phyloP scores from a whole-genome alignment of 2,113 vertebrate species.

The Perognathus longimembris region DNA sequence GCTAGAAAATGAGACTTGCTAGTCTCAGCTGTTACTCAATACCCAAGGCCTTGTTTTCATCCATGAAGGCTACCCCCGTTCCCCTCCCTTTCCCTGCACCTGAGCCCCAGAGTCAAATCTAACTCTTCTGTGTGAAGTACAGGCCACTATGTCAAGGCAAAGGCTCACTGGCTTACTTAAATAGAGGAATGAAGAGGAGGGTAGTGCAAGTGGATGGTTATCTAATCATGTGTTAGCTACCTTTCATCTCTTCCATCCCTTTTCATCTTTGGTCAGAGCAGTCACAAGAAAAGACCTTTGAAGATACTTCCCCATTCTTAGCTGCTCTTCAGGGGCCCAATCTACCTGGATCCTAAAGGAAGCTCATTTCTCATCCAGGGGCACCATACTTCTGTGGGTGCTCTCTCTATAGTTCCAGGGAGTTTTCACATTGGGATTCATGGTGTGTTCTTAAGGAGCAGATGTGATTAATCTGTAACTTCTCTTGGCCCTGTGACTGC shows the following conservation, averaged over 20 bases:
- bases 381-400: neutral
- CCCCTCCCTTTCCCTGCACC: slow-evolving; percentile 56
- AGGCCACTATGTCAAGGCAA: slow-evolving; percentile 4
- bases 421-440: slow-evolving; percentile 33
- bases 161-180: neutral
- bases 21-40: slow-evolving; percentile 68
- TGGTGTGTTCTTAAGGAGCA: neutral
- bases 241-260: neutral
- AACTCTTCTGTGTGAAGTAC: slow-evolving; percentile 37
- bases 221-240: neutral
- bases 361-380: neutral
- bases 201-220: neutral
- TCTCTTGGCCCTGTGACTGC: neutral
- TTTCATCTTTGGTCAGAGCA: slow-evolving; percentile 11
- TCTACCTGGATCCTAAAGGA: neutral
- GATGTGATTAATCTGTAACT: slow-evolving; percentile 18
- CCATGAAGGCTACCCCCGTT: slow-evolving; percentile 36
- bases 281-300: neutral
- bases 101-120: slow-evolving; percentile 68
- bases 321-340: neutral
- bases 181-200: neutral
- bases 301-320: neutral
- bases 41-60: slow-evolving; percentile 71
- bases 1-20: slow-evolving; percentile 64
- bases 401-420: slow-evolving; percentile 17